Conservation (phyloP, 2,888 invertebrate species). For the Pyrrhia umbra region DNA sequence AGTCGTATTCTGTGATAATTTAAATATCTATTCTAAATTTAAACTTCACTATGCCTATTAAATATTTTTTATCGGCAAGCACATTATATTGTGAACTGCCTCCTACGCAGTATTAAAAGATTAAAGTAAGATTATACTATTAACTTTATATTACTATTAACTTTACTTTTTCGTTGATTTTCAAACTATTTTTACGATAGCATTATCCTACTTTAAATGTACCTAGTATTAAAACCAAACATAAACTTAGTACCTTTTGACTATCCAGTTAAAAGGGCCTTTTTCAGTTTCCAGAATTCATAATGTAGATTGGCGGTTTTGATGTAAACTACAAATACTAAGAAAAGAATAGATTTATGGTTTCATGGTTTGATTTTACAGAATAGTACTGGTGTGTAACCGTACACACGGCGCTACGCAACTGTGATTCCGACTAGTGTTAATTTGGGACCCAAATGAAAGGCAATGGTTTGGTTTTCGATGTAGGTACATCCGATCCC, state of each 20-base stretch:
- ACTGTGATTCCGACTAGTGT: conserved; percentile 65
- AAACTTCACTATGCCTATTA: neutral
- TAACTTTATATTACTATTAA: too few relatives aligned
- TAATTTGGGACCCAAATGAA: conserved; percentile 76
- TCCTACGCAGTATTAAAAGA: neutral
- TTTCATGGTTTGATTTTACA: conserved; percentile 19
- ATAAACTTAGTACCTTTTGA: too few relatives aligned
- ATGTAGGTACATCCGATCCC: conserved; percentile 73
- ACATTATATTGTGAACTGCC: neutral
- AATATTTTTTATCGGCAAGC: neutral
- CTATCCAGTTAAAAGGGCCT: neutral
- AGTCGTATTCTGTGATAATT: conserved; percentile 1
- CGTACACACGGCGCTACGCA: conserved; percentile 44
- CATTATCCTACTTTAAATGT: too few relatives aligned
- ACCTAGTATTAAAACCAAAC: too few relatives aligned
- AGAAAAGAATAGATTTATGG: conserved; percentile 1
- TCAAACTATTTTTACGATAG: neutral
- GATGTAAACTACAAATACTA: neutral
- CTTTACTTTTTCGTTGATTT: neutral
- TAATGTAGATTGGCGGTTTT: neutral
- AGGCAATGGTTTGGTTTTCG: conserved; percentile 76
- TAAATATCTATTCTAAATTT: neutral
- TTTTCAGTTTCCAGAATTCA: neutral
- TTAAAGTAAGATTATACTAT: too few relatives aligned
- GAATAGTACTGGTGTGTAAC: conserved; percentile 37